Percentiles rank a stretch among this genome's conserved stretches.
Conservation (phyloP, 2,888 invertebrate species). For the Caenorhabditis uteleia region DNA sequence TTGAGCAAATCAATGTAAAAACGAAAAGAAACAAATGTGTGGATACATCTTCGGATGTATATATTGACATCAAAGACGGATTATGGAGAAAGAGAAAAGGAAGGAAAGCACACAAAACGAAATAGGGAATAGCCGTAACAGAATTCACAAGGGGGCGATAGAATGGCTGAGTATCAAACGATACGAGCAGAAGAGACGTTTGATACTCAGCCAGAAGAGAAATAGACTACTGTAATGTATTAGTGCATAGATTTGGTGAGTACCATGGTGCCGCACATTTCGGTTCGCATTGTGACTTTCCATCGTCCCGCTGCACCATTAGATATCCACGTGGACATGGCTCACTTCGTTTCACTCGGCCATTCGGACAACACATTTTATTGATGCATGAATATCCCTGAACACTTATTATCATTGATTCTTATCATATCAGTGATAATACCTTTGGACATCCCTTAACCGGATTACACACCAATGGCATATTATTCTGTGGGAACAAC, state of each 20-base stretch:
- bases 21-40: too few relatives aligned
- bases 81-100: too few relatives aligned
- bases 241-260: slow-evolving; percentile 5
- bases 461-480: slow-evolving; percentile 52
- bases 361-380: slow-evolving; percentile 47
- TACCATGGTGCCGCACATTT: slow-evolving; percentile 19
- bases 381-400: slow-evolving; percentile 43
- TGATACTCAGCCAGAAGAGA: too few relatives aligned
- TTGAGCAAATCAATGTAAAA: too few relatives aligned
- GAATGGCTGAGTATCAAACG: too few relatives aligned
- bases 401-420: neutral
- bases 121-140: too few relatives aligned
- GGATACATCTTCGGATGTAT: too few relatives aligned
- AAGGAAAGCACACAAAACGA: too few relatives aligned
- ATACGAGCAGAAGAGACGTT: too few relatives aligned
- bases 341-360: slow-evolving; percentile 15
- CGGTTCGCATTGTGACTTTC: slow-evolving; percentile 11
- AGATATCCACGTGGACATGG: slow-evolving; percentile 26
- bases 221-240: too few relatives aligned
- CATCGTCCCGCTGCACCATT: slow-evolving; percentile 9
- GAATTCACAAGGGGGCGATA: too few relatives aligned
- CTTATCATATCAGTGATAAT: neutral
- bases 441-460: slow-evolving; percentile 47
- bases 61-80: too few relatives aligned
- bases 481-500: slow-evolving; percentile 51